These are phyloP conservation scores for Drosophila antonietae DNA, from an alignment of 2,888 invertebrate genomes.

Conservation along the genomic window DNA sequence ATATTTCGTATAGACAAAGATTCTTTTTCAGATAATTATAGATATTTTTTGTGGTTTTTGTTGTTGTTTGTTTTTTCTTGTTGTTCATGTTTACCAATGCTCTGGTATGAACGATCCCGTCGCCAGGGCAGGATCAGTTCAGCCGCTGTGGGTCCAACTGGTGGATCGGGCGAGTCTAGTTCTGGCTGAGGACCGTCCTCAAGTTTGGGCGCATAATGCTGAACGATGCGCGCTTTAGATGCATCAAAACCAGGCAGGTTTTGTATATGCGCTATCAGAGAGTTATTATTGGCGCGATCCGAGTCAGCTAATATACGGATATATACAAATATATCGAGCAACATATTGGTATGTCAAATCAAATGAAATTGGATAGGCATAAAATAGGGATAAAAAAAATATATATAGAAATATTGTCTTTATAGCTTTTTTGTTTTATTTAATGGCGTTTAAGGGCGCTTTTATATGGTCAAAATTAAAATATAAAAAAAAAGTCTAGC, in stretches of 20 bases:
- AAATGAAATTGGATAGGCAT: conserved; percentile 71
- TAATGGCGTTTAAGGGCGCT: conserved; percentile 23
- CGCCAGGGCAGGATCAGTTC: conserved; percentile 95
- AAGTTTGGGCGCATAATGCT: conserved; percentile 86
- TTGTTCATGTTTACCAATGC: conserved; percentile 87
- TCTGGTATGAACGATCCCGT: conserved; percentile 90
- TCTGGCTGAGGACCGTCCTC: conserved; percentile 81
- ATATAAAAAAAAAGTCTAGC: conserved; percentile 21
- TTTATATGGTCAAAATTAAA: conserved; percentile 9
- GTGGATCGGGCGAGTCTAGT: conserved; percentile 82
- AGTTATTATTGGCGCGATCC: conserved; percentile 88
- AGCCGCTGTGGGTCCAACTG: conserved; percentile 89
- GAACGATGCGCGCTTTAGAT: conserved; percentile 89
- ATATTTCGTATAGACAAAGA: conserved; percentile 34
- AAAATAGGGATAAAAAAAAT: conserved; percentile 57
- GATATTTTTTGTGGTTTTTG: conserved; percentile 9
- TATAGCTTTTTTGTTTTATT: conserved; percentile 50
- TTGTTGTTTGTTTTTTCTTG: conserved; percentile 29
- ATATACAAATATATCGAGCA: conserved; percentile 42
- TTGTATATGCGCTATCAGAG: conserved; percentile 89
- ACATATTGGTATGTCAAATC: conserved; percentile 59
- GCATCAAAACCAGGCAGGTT: conserved; percentile 89
- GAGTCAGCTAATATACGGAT: conserved; percentile 81
- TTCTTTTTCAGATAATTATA: conserved; percentile 13
- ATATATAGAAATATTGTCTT: conserved; percentile 73